Percentiles rank a stretch among this genome's conserved stretches.
Evolutionary conservation across 2,797 vertebrate genomes (phyloP).

Genomic region (Pangasius mekongensis): DNA sequence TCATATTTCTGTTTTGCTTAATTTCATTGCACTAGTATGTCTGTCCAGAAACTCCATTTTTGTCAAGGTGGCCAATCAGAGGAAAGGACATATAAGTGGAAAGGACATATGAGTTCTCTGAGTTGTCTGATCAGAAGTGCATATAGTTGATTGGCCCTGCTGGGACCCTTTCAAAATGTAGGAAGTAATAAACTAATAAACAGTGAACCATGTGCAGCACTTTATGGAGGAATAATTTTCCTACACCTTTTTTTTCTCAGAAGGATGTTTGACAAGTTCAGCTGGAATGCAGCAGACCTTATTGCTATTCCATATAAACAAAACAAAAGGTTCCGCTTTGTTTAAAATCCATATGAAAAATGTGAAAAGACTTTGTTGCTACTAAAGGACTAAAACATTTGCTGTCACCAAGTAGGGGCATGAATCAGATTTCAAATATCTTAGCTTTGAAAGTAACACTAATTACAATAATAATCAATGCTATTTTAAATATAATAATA

Average conservation of each 20-base stretch:
- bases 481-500: neutral
- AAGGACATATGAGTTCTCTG: neutral
- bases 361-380: neutral
- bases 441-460: neutral
- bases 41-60: neutral
- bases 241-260: neutral
- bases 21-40: neutral
- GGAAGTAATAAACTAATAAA: slow-evolving; percentile 1
- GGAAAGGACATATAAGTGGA: neutral
- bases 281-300: slow-evolving; percentile 9
- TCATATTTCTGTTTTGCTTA: neutral
- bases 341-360: neutral
- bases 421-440: neutral
- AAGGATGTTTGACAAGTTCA: slow-evolving; percentile 4
- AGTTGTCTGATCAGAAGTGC: neutral
- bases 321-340: neutral
- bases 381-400: neutral
- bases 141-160: slow-evolving; percentile 1
- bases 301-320: slow-evolving; percentile 4
- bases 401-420: neutral
- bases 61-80: neutral
- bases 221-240: neutral
- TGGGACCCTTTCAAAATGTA: neutral
- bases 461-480: neutral
- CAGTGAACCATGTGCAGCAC: neutral